Conservation (phyloP, 2,113 vertebrate species). For the Calyptomena viridis region DNA sequence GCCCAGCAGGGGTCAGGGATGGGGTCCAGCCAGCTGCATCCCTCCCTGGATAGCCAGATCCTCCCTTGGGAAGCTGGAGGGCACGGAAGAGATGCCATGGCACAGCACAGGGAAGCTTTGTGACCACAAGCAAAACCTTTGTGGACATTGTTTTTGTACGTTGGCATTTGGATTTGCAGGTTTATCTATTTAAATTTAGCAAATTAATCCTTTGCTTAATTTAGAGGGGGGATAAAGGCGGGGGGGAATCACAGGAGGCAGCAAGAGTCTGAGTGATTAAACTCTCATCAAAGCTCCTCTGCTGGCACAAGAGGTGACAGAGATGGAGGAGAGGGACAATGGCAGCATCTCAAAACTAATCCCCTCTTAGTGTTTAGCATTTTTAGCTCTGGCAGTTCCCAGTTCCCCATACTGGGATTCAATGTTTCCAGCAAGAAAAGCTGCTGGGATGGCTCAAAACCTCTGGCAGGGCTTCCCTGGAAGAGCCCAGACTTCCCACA, state of each 20-base stretch:
- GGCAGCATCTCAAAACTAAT: background rate
- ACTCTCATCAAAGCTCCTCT: background rate
- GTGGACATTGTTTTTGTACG: background rate
- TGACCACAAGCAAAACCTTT: background rate
- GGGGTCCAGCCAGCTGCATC: background rate
- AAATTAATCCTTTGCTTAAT: slow-evolving; percentile 8
- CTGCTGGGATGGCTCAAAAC: background rate
- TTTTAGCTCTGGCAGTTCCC: background rate
- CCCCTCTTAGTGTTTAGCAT: background rate
- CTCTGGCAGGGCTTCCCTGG: background rate
- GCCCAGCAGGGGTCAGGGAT: rapidly evolving
- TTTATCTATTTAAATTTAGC: slow-evolving; percentile 18
- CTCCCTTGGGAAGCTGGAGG: background rate
- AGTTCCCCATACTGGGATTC: background rate
- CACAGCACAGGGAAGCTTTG: rapidly evolving
- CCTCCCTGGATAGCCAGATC: background rate
- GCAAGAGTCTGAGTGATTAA: background rate
- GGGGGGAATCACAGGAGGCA: background rate
- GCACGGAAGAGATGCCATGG: background rate
- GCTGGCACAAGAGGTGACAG: background rate
- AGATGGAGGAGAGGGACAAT: background rate
- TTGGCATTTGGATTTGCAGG: background rate
- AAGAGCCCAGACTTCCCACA: background rate
- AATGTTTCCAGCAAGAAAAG: background rate
- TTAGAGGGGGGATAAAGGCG: background rate